Base-by-base conservation (phyloP, 2,888 invertebrate genomes). In the Ernsta delagoae region DNA sequence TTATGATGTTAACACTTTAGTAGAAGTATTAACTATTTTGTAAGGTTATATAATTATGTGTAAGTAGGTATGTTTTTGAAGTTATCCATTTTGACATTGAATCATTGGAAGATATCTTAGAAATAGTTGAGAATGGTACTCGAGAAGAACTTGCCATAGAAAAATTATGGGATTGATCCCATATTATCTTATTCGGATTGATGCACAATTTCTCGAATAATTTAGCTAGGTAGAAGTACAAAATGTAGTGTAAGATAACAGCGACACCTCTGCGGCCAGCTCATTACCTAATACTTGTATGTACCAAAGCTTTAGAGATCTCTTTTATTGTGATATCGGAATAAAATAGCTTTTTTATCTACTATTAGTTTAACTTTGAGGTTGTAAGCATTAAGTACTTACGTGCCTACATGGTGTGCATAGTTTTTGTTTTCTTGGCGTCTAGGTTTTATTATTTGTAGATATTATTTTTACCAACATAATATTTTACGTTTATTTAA, bases 181-280 rank as follows among this genome's bases (percentile, higher is more conserved):
- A 11, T 57, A n/a, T n/a, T n/a, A 4, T 16, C 59, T 12, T 59
- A n/a, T 31, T 59, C 59, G 59, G 64, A 69, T 64, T 82, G 62
- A 68, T 88, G 90, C 92, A 92, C 92, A 91, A 91, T 85, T 89
- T 90, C 86, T 86, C 80, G 83, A 79, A 74, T 89, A 90, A 85
- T 68, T 83, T 88, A 89, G 87, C 83, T 91, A 91, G 88, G 79
- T 88, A 88, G 86, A 77, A 75, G 77, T 83, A 86, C 82, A 82
- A 79, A 86, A 85, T 87, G 71, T 39, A 86, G 81, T 67, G 70
- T 87, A 83, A 82, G 79, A 60, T 75, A 75, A 73, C 68, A 70
- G 67, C 73, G 56, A 45, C 56, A 67, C 75, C 74, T 78, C 79
- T 83, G 77, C 83, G 83, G 79, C 80, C 83, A 80, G 78, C 79